A percentile compares a stretch with the other conserved stretches of the same genome.
phyloP scores from a whole-genome alignment of 2,113 vertebrate species.

The Oryzias curvinotus region DNA sequence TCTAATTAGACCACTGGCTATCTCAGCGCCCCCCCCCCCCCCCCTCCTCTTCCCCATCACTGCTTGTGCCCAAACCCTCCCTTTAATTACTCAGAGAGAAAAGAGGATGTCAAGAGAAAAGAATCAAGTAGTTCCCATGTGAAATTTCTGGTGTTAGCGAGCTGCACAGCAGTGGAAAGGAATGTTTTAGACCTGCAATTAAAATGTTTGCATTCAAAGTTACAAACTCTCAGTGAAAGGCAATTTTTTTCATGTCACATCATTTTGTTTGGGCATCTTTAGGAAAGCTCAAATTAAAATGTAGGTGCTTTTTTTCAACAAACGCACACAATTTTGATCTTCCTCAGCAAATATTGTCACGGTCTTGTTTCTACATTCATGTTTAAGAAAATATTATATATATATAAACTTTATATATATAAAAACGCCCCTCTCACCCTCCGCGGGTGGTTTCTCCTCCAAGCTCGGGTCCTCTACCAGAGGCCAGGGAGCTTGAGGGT shows the following conservation, averaged over 20 bases:
- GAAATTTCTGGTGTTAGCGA: constrained; percentile 49
- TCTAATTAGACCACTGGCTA: constrained; percentile 71
- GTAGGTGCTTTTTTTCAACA: neutral
- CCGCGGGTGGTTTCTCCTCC: too few species aligned
- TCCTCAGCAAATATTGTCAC: too few species aligned
- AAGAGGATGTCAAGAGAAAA: constrained; percentile 67
- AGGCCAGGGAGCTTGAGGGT: too few species aligned
- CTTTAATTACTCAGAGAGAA: constrained; percentile 69
- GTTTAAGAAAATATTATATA: too few species aligned
- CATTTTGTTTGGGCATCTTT: neutral
- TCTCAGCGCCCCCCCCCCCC: constrained; percentile 50
- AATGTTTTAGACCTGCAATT: constrained; percentile 34
- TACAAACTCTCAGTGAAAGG: neutral
- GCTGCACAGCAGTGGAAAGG: constrained; percentile 18
- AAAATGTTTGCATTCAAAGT: constrained; percentile 2
- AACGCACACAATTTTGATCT: too few species aligned
- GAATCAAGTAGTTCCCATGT: constrained; percentile 51
- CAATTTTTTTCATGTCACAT: neutral
- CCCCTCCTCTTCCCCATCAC: constrained; percentile 44
- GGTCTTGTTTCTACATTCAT: too few species aligned
- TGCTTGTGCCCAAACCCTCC: constrained; percentile 43
- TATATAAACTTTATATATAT: too few species aligned
- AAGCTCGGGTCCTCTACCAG: too few species aligned
- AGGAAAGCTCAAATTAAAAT: neutral
- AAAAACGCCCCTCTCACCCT: too few species aligned